Evolutionary conservation across 1,140 invertebrate genomes (phyloP).

Genomic region (Ceratina australensis): DNA sequence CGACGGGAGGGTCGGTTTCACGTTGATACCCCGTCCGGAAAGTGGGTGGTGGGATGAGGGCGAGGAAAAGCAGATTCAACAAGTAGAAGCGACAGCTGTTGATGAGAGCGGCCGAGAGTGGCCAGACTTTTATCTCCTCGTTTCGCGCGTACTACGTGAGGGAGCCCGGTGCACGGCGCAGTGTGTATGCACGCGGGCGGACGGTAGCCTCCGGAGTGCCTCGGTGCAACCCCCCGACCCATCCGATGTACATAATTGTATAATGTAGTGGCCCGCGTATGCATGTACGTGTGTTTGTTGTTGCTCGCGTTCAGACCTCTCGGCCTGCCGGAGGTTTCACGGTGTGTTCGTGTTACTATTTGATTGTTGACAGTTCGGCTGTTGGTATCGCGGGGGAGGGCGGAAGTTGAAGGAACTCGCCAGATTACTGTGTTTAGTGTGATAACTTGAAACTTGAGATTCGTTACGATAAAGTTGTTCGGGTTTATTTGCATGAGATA

Average conservation of each 20-base stretch:
- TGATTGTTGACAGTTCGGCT: no score
- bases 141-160: conserved; percentile 13
- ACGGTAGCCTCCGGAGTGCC: not conserved
- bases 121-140: conserved; percentile 50
- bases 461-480: no score
- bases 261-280: conserved; percentile 23
- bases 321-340: not conserved
- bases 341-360: no score
- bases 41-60: conserved; percentile 3
- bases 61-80: conserved; percentile 59
- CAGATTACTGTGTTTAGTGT: no score
- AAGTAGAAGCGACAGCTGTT: conserved; percentile 61
- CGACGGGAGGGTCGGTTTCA: conserved; percentile 34
- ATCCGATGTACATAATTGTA: not conserved
- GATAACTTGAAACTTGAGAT: no score
- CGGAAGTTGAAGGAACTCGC: no score
- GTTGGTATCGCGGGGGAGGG: no score
- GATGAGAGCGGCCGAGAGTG: conserved; percentile 49
- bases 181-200: not conserved
- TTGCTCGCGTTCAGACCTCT: not conserved
- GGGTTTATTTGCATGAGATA: no score
- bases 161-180: no score
- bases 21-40: not conserved
- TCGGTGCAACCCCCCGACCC: no score
- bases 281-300: conserved; percentile 7